Conservation (phyloP, 2,797 vertebrate species). For the Iguana delicatissima region DNA sequence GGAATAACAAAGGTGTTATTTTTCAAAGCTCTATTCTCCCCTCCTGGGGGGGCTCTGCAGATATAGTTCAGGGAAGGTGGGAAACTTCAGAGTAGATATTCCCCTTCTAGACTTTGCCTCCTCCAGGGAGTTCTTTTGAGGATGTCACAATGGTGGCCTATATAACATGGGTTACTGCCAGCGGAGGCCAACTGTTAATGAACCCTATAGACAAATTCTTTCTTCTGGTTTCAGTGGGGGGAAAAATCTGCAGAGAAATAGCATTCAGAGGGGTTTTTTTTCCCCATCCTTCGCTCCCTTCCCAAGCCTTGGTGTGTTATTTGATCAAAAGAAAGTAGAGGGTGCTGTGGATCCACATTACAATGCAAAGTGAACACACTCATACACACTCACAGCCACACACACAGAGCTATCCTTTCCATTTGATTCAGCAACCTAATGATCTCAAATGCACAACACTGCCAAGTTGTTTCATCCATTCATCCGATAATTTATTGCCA, state of each 20-base stretch:
- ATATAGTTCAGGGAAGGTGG: constrained; percentile 95
- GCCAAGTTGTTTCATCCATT: constrained; percentile 36
- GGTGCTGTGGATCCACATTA: constrained; percentile 89
- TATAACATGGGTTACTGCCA: constrained; percentile 97
- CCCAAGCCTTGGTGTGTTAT: constrained; percentile 74
- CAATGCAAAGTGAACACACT: constrained; percentile 22
- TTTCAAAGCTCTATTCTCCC: constrained; percentile 95
- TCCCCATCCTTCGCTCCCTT: constrained; percentile 58
- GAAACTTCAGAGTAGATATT: constrained; percentile 94
- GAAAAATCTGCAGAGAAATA: constrained; percentile 75
- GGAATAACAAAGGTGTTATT: constrained; percentile 99
- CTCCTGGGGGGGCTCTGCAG: constrained; percentile 92
- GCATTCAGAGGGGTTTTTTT: constrained; percentile 56
- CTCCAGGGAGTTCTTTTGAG: constrained; percentile 93
- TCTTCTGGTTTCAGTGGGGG: constrained; percentile 86
- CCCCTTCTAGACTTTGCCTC: constrained; percentile 83
- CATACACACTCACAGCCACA: not conserved
- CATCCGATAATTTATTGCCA: not conserved
- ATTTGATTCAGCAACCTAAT: constrained; percentile 37
- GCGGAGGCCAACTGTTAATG: constrained; percentile 91
- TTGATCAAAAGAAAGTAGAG: constrained; percentile 86
- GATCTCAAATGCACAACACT: constrained; percentile 40
- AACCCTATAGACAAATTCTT: constrained; percentile 91
- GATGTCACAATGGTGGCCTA: constrained; percentile 93
- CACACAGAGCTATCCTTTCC: constrained; percentile 28